Percentiles rank a stretch among this genome's conserved stretches.
These are phyloP conservation scores for Buathra laborator DNA, from an alignment of 2,888 invertebrate genomes.

Conservation along the genomic window DNA sequence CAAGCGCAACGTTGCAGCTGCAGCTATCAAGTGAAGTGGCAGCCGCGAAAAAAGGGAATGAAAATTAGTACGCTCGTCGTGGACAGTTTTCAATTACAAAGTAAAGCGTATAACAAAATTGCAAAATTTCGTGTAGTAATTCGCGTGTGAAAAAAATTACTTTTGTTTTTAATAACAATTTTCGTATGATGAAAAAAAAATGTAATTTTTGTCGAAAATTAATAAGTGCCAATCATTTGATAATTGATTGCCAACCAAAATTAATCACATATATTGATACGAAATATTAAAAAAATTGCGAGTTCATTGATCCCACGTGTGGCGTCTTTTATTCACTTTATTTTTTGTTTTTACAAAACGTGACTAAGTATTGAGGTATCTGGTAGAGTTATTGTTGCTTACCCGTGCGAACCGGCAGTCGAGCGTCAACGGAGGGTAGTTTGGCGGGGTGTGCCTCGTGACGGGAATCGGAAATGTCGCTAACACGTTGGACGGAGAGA, in stretches of 20 bases:
- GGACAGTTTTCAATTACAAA: not conserved
- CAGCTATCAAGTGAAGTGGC: constrained; percentile 50
- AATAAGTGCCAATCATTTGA: constrained; percentile 7
- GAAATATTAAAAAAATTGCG: not conserved
- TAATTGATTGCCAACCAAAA: constrained; percentile 19
- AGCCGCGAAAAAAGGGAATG: not conserved
- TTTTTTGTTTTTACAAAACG: constrained; percentile 27
- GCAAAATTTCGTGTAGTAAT: not conserved
- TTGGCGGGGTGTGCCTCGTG: constrained; percentile 53
- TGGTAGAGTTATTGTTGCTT: not conserved
- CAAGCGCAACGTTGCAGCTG: constrained; percentile 58
- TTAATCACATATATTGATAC: not conserved
- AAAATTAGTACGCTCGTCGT: constrained; percentile 16
- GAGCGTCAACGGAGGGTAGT: constrained; percentile 43
- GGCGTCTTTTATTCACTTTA: constrained; percentile 15
- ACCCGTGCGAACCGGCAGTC: not conserved
- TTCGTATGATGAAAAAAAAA: not conserved
- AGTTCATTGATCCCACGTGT: not conserved
- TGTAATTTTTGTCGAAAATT: too few relatives aligned
- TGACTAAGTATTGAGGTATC: constrained; percentile 26
- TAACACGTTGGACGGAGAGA: constrained; percentile 44
- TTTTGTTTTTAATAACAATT: too few relatives aligned
- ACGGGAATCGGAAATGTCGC: constrained; percentile 57
- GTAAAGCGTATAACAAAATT: constrained; percentile 7
- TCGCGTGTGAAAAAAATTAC: not conserved